phyloP scores from a whole-genome alignment of 2,888 invertebrate genomes.

The Nomada lathburiana region DNA sequence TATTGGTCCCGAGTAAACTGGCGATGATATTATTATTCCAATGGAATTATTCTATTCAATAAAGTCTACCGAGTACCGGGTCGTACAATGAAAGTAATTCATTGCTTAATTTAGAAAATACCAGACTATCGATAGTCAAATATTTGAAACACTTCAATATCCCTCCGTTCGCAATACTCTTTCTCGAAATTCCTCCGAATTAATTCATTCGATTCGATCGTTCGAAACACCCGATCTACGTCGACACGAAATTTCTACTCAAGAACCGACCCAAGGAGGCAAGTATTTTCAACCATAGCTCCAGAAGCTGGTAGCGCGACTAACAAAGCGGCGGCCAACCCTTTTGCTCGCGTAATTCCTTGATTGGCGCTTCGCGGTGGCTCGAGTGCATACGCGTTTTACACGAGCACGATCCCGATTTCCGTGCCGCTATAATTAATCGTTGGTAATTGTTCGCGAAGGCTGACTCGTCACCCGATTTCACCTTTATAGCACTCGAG shows the following conservation, averaged over 20 bases:
- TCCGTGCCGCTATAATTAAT: constrained; percentile 67
- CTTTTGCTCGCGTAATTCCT: constrained; percentile 54
- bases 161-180: too few species aligned
- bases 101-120: too few species aligned
- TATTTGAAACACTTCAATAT: too few species aligned
- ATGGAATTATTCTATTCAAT: too few species aligned
- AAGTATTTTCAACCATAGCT: constrained; percentile 17
- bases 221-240: constrained; percentile 18
- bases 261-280: neutral
- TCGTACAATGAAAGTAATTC: too few species aligned
- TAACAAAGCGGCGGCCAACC: constrained; percentile 37
- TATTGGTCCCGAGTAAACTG: too few species aligned
- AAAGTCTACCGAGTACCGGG: too few species aligned
- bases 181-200: too few species aligned
- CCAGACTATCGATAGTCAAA: too few species aligned
- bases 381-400: constrained; percentile 44
- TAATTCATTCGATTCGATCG: too few species aligned
- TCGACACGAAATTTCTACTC: neutral
- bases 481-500: constrained; percentile 62
- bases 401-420: constrained; percentile 51
- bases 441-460: constrained; percentile 68
- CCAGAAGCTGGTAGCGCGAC: neutral
- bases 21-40: too few species aligned
- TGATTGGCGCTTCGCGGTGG: constrained; percentile 51
- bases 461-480: constrained; percentile 51